Percentiles rank a stretch among this genome's conserved stretches.
These are phyloP conservation scores for Nasonia vitripennis DNA, from an alignment of 1,140 invertebrate genomes.

Conservation along the genomic window DNA sequence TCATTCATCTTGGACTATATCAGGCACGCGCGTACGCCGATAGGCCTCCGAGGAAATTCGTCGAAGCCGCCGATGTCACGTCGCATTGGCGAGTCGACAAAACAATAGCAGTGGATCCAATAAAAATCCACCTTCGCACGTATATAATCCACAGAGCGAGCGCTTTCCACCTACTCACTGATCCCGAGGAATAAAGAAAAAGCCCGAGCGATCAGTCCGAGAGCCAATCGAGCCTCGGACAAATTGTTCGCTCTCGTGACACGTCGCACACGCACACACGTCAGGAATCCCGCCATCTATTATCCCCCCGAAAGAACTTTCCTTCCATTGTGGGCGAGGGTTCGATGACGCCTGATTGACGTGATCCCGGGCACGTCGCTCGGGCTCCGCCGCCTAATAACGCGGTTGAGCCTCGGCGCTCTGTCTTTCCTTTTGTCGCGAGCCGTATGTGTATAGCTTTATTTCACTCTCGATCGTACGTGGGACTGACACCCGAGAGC, in stretches of 20 bases:
- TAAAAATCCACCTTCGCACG: not conserved
- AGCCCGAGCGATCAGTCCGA: not conserved
- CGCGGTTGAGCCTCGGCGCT: not conserved
- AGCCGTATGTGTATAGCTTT: not conserved
- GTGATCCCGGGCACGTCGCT: constrained; percentile 19
- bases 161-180: not conserved
- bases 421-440: constrained; percentile 1
- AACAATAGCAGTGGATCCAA: not conserved
- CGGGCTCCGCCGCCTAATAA: constrained; percentile 8
- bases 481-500: not conserved
- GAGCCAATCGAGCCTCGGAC: constrained; percentile 11
- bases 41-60: too few relatives aligned
- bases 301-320: not conserved
- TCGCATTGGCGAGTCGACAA: too few relatives aligned
- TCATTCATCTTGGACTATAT: too few relatives aligned
- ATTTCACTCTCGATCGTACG: constrained; percentile 18
- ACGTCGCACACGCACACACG: not conserved
- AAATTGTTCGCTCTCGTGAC: not conserved
- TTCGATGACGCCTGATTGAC: constrained; percentile 47
- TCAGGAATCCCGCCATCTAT: not conserved
- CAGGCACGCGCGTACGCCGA: too few relatives aligned
- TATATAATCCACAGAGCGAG: not conserved
- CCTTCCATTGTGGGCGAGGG: constrained; percentile 27
- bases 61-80: too few relatives aligned
- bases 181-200: not conserved